Evolutionary conservation across 2,888 invertebrate genomes (phyloP).

Genomic region (Latrodectus hesperus): DNA sequence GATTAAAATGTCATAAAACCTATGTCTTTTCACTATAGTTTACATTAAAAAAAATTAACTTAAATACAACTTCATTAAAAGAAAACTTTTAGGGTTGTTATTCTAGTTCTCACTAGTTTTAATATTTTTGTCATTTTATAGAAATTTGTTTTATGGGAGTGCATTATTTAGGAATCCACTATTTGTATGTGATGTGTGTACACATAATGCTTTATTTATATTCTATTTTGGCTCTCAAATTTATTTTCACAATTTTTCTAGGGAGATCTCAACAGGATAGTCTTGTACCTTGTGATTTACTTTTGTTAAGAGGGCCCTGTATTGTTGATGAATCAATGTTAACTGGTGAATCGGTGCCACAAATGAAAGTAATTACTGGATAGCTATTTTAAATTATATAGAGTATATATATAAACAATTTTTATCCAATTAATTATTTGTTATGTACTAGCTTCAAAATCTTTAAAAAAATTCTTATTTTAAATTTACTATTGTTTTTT

Average conservation of each 20-base stretch:
- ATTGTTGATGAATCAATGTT: constrained; percentile 99
- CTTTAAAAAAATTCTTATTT: no score
- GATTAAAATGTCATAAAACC: no score
- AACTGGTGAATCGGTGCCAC: constrained; percentile 98
- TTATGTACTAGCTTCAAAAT: background rate
- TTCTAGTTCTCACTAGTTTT: no score
- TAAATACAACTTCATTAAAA: no score
- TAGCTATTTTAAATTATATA: background rate
- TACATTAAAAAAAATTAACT: no score
- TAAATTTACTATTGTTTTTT: no score
- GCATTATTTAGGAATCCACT: background rate
- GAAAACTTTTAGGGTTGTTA: no score
- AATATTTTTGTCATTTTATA: no score
- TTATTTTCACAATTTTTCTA: constrained; percentile 62
- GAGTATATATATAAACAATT: background rate
- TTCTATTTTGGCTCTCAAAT: no score
- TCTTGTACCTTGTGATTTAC: constrained; percentile 95
- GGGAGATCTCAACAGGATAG: constrained; percentile 89
- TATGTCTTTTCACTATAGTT: no score
- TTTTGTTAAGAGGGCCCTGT: constrained; percentile 93
- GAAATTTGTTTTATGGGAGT: background rate
- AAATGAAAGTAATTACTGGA: constrained; percentile 84
- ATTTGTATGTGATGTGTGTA: background rate
- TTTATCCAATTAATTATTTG: background rate
- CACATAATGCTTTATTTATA: background rate